Conservation (phyloP, 2,888 invertebrate species). For the Phragmatobia fuliginosa region DNA sequence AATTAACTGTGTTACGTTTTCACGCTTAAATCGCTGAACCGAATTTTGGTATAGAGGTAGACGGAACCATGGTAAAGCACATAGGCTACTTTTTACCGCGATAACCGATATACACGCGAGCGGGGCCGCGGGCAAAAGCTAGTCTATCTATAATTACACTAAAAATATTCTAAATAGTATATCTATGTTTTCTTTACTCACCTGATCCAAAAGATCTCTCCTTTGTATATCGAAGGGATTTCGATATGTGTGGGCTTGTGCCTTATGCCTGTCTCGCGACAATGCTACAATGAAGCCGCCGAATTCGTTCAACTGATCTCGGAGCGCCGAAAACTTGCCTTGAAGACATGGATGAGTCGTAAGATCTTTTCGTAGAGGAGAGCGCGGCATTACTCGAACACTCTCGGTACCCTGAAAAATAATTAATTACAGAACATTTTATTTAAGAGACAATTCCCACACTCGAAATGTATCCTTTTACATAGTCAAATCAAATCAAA, state of each 20-base stretch:
- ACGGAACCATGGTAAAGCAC: too few relatives aligned
- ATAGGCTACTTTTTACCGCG: too few relatives aligned
- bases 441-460: too few relatives aligned
- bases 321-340: constrained; percentile 93
- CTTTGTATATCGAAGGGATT: constrained; percentile 99
- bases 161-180: not conserved
- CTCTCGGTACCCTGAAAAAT: constrained; percentile 89
- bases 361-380: constrained; percentile 92
- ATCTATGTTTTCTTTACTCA: constrained; percentile 46
- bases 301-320: constrained; percentile 95
- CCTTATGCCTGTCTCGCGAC: constrained; percentile 83
- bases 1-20: too few relatives aligned
- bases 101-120: too few relatives aligned
- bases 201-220: constrained; percentile 95
- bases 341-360: constrained; percentile 93
- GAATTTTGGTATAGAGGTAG: too few relatives aligned
- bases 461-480: not conserved
- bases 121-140: too few relatives aligned
- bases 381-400: constrained; percentile 90
- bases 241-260: constrained; percentile 89
- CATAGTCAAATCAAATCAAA: too few relatives aligned
- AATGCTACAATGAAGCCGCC: constrained; percentile 93
- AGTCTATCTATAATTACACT: too few relatives aligned
- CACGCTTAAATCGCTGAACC: too few relatives aligned
- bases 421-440: not conserved